phyloP scores from a whole-genome alignment of 2,888 invertebrate genomes.

The Cylloceria caligata region DNA sequence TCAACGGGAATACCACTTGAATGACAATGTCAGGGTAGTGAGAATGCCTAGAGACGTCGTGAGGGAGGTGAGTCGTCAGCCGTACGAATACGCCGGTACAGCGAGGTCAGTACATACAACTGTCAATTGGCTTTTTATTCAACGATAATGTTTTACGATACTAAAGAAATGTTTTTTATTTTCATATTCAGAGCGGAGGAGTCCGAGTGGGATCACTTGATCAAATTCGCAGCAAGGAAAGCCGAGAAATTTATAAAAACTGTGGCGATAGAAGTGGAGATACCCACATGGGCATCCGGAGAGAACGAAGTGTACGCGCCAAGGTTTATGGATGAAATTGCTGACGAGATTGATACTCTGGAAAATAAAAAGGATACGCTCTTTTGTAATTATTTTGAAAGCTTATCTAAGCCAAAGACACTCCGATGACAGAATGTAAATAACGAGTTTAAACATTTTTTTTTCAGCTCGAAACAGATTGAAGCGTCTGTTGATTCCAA shows the following conservation, averaged over 20 bases:
- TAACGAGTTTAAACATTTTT: too few relatives aligned
- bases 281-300: constrained; percentile 85
- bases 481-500: constrained; percentile 93
- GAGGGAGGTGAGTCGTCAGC: constrained; percentile 89
- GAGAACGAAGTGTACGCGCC: constrained; percentile 92
- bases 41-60: constrained; percentile 90
- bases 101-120: constrained; percentile 83
- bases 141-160: neutral
- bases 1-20: constrained; percentile 86
- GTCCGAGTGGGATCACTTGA: constrained; percentile 92
- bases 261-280: constrained; percentile 90
- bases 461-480: constrained; percentile 91
- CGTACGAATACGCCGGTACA: constrained; percentile 90
- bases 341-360: constrained; percentile 92
- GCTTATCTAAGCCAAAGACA: neutral
- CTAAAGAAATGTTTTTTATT: neutral
- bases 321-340: constrained; percentile 93
- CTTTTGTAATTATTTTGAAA: constrained; percentile 89
- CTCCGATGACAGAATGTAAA: neutral
- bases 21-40: constrained; percentile 90
- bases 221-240: constrained; percentile 92
- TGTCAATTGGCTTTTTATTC: neutral
- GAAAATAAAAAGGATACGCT: constrained; percentile 93
- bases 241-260: constrained; percentile 92
- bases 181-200: constrained; percentile 87